Evolutionary conservation across 2,797 vertebrate species (phyloP), one percentile per base, ranked within the genome.

Genomic region (Esox masquinongy): DNA sequence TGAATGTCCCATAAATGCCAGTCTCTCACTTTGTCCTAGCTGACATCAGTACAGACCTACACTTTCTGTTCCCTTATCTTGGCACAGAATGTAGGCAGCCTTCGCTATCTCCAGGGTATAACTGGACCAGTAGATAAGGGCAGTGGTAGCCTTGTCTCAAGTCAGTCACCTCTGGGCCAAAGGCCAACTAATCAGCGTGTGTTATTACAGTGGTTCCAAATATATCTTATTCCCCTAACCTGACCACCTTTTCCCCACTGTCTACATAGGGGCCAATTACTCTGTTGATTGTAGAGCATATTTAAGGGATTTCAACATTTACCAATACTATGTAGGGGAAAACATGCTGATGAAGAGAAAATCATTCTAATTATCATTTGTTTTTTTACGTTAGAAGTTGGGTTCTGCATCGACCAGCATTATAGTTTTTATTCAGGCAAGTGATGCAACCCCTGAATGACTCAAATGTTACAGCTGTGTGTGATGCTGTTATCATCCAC

Each of bases 401-500:
- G 36, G 36, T 39, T 39, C 7, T 5, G 36, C 36, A 14, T 47
- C 6, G 2, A 47, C 9, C 24, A 61, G 22, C 56, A 26, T 29
- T 63, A 11, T 15, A 17, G 14, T 64, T 15, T 64, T 12, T 64
- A 26, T 15, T 64, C 29, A 15, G 61, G 24, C 7, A 29, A 24
- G 24, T 31, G 61, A 24, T 12, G 24, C 17, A 17, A 67, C 15
- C 34, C 26, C 15, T 67, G 15, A 34, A 19, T 67, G 2, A 67
- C 26, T 14, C 2, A n/a, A 17, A 34, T 34, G 16, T 69, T 47
- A 24, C n/a, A 69, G 67, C 31, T 39, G 26, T 39, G 2, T 80
- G 77, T 17, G 1, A 73, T 82, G 79, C 73, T 47, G 49, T 34
- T 5, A 51, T 36, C 15, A 59, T 19, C 88, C 87, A 89, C 88